Base-by-base conservation (phyloP, 1,140 invertebrate genomes). In the Bombus polaris region DNA sequence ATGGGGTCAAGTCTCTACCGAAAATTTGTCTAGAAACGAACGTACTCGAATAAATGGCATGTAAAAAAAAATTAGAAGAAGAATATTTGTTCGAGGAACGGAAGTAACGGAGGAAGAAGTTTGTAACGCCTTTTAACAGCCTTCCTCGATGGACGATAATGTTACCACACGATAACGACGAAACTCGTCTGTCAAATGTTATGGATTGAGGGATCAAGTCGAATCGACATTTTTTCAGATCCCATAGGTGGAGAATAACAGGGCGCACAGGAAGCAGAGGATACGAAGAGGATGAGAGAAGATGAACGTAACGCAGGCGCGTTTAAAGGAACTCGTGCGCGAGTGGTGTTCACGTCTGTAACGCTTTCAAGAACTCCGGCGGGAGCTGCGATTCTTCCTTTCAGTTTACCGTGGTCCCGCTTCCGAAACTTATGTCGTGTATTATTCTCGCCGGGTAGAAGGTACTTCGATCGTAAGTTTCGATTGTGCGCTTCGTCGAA, bases 371-470 rank as follows among this genome's bases (percentile, higher is more conserved):
- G 72, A 85, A 10, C 79, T 42, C 25, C 82, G 83, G 86, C 86
- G 86, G 88, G 83, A 85, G 82, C 72, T 39, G 74, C 71, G 73
- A 88, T 88, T 86, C 83, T 86, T 76, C 83, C 62, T 70, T 83
- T 83, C 87, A 88, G 87, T 88, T 87, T 74, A 78, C 35, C 85
- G 81, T 77, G 53, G 77, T 28, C 37, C 53, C 75, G 85, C 85
- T 75, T 81, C 53, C 87, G 81, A 75, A 87, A 68, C 83, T 86
- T 82, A 62, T 82, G 84, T 79, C 53, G 74, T 44, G 73, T 57
- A 53, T 65, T 25, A 82, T 81, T 32, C 57, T 44, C 62, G 39
- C 18, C 47, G 10, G 9, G 32, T 37, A 8, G 47, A 22, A 53
- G 18, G 18, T 53, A 22, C 18, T 71, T 65, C 13, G 32, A 82